phyloP scores from a whole-genome alignment of 1,140 invertebrate species.

The Leptopilina clavipes region DNA sequence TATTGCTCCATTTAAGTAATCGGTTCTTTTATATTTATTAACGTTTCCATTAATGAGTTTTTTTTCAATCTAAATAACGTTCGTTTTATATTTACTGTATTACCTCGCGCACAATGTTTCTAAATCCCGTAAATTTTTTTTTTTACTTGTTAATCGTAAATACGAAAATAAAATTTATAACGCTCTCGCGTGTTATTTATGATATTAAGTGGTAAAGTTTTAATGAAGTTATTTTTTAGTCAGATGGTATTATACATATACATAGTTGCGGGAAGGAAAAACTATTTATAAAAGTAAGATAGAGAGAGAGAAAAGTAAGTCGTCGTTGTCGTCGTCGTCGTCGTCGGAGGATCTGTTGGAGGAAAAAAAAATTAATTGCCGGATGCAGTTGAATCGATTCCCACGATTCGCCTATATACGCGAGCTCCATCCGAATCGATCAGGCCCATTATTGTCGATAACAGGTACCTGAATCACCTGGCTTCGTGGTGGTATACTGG shows the following conservation, averaged over 20 bases:
- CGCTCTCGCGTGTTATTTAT: background rate
- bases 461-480: conserved; percentile 54
- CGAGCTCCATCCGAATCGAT: conserved; percentile 62
- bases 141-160: too few species aligned
- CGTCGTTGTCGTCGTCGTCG: background rate
- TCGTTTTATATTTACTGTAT: too few species aligned
- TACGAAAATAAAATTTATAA: too few species aligned
- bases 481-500: conserved; percentile 43
- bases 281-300: background rate
- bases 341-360: conserved; percentile 33
- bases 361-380: conserved; percentile 59
- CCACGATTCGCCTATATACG: conserved; percentile 66
- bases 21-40: too few species aligned
- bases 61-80: too few species aligned
- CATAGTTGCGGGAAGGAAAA: background rate
- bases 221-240: background rate
- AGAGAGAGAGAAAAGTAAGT: too few species aligned
- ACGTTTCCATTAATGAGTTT: too few species aligned
- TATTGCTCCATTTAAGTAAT: too few species aligned
- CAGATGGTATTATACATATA: background rate
- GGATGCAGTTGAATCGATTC: conserved; percentile 68
- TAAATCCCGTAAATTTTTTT: too few species aligned
- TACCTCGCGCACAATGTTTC: too few species aligned
- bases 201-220: conserved; percentile 4
- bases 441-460: conserved; percentile 66